Conservation (phyloP, 2,113 vertebrate genomes). For the Coryphaenoides rupestris region DNA sequence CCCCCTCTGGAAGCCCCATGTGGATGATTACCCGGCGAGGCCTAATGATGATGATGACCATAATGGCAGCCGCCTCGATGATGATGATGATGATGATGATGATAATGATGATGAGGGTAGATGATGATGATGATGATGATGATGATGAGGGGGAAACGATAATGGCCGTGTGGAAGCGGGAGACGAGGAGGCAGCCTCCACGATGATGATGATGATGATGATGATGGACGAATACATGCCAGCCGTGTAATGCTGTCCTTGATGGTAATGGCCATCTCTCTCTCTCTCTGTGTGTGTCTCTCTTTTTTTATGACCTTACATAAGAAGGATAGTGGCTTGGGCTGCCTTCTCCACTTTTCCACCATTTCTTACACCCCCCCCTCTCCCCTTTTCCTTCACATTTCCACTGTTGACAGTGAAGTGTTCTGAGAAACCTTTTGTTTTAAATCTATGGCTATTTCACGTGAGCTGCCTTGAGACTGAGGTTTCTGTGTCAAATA, state of each 20-base stretch:
- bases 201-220: slow-evolving; percentile 67
- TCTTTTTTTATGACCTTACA: slow-evolving; percentile 72
- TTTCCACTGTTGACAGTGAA: not conserved
- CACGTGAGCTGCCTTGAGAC: too few relatives aligned
- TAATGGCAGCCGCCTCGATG: slow-evolving; percentile 69
- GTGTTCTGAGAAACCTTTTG: too few relatives aligned
- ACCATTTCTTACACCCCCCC: slow-evolving; percentile 12
- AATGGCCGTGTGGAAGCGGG: slow-evolving; percentile 56
- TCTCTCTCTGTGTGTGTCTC: too few relatives aligned
- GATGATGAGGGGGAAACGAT: slow-evolving; percentile 51
- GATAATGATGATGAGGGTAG: slow-evolving; percentile 54
- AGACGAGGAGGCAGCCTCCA: slow-evolving; percentile 60
- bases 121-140: slow-evolving; percentile 56
- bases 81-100: slow-evolving; percentile 57
- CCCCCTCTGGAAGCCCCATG: slow-evolving; percentile 56
- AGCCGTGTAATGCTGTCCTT: slow-evolving; percentile 72
- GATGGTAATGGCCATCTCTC: slow-evolving; percentile 70
- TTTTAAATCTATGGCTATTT: too few relatives aligned
- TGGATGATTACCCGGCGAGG: slow-evolving; percentile 76
- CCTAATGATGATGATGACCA: slow-evolving; percentile 82
- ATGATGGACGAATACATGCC: slow-evolving; percentile 70
- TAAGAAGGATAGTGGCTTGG: slow-evolving; percentile 63
- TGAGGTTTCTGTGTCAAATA: too few relatives aligned
- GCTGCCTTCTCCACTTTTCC: slow-evolving; percentile 59
- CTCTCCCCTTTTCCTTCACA: slow-evolving; percentile 47